Evolutionary conservation across 2,113 vertebrate genomes (phyloP).

Genomic region (Terrapene triunguis): DNA sequence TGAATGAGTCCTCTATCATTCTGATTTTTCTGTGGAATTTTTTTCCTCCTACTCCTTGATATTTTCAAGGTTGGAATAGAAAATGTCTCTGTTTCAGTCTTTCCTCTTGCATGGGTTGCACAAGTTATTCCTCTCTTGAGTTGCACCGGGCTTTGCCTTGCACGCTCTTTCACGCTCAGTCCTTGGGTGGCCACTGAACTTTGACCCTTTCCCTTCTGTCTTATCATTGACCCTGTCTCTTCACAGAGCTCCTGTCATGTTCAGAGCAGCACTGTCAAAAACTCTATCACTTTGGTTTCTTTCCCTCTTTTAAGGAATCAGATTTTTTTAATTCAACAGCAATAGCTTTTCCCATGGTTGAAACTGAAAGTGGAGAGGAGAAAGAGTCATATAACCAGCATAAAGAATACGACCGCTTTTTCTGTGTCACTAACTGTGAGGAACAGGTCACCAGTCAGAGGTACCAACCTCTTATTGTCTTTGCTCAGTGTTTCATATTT

Average conservation of each 20-base stretch:
- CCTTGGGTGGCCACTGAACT: neutral
- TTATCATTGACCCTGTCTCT: neutral
- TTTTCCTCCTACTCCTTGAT: neutral
- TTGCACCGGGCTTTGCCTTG: neutral
- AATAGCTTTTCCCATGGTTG: slow-evolving; percentile 27
- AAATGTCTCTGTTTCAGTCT: neutral
- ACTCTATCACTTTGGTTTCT: neutral
- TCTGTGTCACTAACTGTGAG: slow-evolving; percentile 51
- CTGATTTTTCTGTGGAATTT: neutral
- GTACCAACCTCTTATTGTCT: slow-evolving; percentile 22
- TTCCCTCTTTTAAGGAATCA: neutral
- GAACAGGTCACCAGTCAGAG: slow-evolving; percentile 49
- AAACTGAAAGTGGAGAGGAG: slow-evolving; percentile 25
- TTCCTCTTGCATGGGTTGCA: neutral
- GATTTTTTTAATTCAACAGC: neutral
- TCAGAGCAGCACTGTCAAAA: neutral
- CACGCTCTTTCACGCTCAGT: neutral
- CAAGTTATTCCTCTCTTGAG: neutral
- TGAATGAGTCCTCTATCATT: neutral
- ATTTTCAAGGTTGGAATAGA: neutral
- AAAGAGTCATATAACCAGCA: neutral
- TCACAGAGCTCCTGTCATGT: neutral
- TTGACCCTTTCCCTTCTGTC: neutral
- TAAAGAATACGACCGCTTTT: slow-evolving; percentile 54
- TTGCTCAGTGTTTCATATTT: slow-evolving; percentile 26